Evolutionary conservation across 1,140 invertebrate genomes (phyloP).

Genomic region (Helicoverpa zea): DNA sequence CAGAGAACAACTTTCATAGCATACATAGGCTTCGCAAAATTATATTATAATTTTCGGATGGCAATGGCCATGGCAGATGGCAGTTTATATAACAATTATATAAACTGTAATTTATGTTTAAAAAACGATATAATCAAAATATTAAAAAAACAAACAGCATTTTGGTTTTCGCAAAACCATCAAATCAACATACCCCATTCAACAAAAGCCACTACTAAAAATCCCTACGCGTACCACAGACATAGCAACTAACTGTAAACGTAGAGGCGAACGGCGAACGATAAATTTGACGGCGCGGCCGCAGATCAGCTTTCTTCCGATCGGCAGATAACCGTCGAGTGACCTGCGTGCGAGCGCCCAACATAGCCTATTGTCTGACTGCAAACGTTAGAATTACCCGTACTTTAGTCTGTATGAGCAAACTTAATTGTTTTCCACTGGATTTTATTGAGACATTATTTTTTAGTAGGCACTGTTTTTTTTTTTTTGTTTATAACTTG

Average conservation of each 20-base stretch:
- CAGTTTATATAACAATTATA: too few species aligned
- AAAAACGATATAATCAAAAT: neutral
- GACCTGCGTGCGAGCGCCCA: slow-evolving; percentile 71
- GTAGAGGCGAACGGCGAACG: slow-evolving; percentile 67
- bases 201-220: slow-evolving; percentile 11
- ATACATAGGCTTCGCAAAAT: neutral
- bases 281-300: slow-evolving; percentile 77
- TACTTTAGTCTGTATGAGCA: slow-evolving; percentile 27
- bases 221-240: slow-evolving; percentile 57
- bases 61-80: too few species aligned
- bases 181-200: neutral
- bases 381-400: slow-evolving; percentile 56
- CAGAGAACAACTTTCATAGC: neutral
- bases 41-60: neutral
- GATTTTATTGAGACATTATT: slow-evolving; percentile 35
- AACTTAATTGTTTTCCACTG: slow-evolving; percentile 20
- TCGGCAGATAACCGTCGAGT: slow-evolving; percentile 75
- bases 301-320: slow-evolving; percentile 79
- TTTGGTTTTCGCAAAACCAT: neutral
- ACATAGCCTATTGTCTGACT: slow-evolving; percentile 72
- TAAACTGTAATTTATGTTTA: neutral
- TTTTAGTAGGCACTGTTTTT: neutral
- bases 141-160: neutral
- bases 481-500: neutral
- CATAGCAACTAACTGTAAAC: slow-evolving; percentile 65